Evolutionary conservation across 2,888 invertebrate genomes (phyloP).

Genomic region (Seira ritae): DNA sequence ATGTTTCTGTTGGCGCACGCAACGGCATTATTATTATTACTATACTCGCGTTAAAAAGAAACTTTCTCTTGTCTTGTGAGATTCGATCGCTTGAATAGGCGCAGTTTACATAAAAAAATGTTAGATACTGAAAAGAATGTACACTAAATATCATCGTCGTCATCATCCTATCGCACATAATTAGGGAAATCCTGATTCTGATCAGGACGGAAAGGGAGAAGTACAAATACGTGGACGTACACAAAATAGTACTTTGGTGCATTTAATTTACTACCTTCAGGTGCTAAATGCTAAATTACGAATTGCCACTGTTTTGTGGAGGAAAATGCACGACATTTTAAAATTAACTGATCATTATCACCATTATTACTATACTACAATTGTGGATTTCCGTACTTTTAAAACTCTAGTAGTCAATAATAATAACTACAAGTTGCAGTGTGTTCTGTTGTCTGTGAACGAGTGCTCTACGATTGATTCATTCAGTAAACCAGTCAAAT

Average conservation of each 20-base stretch:
- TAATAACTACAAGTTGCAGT: too few relatives aligned
- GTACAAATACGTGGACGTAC: neutral
- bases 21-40: neutral
- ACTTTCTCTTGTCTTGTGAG: constrained; percentile 1
- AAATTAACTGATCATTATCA: neutral
- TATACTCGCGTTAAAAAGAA: neutral
- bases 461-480: too few relatives aligned
- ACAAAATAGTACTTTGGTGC: neutral
- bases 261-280: neutral
- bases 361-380: too few relatives aligned
- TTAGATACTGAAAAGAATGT: neutral
- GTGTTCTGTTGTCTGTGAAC: too few relatives aligned
- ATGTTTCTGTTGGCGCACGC: neutral
- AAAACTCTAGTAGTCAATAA: too few relatives aligned
- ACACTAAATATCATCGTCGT: too few relatives aligned
- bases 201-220: neutral
- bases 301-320: constrained; percentile 3
- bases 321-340: neutral
- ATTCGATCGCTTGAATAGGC: neutral
- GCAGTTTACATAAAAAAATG: neutral
- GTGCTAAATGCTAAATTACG: neutral
- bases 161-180: neutral
- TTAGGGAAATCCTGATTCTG: constrained; percentile 1
- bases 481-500: too few relatives aligned
- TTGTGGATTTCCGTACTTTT: too few relatives aligned